phyloP scores from a whole-genome alignment of 2,888 invertebrate species.

The Lasioglossum oenotherae region DNA sequence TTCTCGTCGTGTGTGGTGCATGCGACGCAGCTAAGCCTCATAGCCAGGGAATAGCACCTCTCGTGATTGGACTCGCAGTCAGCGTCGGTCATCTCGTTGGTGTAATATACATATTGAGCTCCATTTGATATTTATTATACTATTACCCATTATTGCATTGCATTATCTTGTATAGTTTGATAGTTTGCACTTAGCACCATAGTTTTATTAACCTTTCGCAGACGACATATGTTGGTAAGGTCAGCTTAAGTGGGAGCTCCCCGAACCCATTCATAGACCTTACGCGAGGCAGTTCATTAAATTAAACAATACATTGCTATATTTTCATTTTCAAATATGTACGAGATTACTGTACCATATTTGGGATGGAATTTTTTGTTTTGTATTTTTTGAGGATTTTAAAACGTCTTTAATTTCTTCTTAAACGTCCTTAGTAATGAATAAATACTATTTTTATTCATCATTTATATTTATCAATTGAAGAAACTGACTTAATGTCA shows the following conservation, averaged over 20 bases:
- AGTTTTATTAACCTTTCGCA: constrained; percentile 6
- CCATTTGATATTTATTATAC: not conserved
- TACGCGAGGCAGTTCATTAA: not conserved
- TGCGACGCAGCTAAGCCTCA: constrained; percentile 93
- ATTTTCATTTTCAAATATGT: not conserved
- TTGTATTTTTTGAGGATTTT: no score
- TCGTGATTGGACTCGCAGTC: constrained; percentile 95
- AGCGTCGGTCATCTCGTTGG: constrained; percentile 93
- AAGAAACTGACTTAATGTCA: no score
- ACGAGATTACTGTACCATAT: not conserved
- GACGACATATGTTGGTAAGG: not conserved
- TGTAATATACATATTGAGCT: constrained; percentile 85
- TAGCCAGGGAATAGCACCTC: constrained; percentile 92
- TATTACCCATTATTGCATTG: not conserved
- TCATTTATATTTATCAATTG: no score
- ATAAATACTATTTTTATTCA: no score
- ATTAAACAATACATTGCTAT: not conserved
- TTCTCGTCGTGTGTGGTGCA: constrained; percentile 95
- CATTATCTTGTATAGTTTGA: not conserved
- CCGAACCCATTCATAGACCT: not conserved
- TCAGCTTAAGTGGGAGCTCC: not conserved
- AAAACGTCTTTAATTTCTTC: no score
- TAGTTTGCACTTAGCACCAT: not conserved
- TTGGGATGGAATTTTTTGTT: not conserved
- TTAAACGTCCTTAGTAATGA: no score